Evolutionary conservation across 2,113 vertebrate species (phyloP).

Genomic region (Mastomys coucha): DNA sequence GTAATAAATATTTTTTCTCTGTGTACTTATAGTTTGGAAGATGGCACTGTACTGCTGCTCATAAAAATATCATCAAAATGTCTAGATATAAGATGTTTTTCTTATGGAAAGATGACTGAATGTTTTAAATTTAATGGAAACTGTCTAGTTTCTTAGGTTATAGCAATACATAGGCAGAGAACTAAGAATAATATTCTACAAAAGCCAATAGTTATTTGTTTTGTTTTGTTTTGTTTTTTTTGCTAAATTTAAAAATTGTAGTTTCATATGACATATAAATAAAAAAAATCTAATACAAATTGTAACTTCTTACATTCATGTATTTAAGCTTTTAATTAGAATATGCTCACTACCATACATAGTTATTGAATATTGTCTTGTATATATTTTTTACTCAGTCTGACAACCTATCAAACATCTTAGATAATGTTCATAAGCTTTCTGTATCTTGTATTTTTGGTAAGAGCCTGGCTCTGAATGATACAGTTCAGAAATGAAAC

Average conservation of each 20-base stretch:
- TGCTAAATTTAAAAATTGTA: neutral
- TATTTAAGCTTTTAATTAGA: neutral
- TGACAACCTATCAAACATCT: neutral
- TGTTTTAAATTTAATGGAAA: neutral
- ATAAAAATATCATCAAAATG: neutral
- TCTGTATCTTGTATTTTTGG: neutral
- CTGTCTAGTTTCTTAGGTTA: neutral
- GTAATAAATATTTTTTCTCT: neutral
- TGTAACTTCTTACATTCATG: neutral
- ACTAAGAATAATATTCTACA: neutral
- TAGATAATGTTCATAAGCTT: neutral
- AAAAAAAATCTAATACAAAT: too few species aligned
- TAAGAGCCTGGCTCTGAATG: neutral
- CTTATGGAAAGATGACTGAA: neutral
- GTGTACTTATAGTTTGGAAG: neutral
- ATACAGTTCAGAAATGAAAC: neutral
- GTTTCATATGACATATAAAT: too few species aligned
- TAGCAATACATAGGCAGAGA: too few species aligned
- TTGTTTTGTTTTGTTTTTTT: too few species aligned
- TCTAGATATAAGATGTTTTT: neutral
- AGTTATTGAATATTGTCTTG: neutral
- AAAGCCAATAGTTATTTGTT: neutral
- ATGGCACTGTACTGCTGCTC: neutral
- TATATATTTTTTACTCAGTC: neutral
- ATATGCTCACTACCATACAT: neutral